These are phyloP conservation scores for Corythornis leucogaster DNA, from an alignment of 2,797 vertebrate species.

Conservation along the genomic window DNA sequence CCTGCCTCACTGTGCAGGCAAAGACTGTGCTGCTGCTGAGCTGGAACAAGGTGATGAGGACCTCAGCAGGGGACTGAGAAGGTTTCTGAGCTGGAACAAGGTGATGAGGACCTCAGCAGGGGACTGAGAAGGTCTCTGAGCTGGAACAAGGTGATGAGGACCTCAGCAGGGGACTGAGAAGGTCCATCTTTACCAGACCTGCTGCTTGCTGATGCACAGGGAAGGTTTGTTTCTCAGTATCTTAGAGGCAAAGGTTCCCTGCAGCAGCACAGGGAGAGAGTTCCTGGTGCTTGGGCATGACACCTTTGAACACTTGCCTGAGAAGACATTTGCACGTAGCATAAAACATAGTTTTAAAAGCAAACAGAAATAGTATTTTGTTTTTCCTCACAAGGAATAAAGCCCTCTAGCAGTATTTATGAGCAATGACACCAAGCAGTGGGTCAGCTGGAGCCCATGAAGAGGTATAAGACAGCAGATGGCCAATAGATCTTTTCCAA, in stretches of 20 bases:
- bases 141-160: not conserved
- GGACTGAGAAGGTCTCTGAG: not conserved
- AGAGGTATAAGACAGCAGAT: not conserved
- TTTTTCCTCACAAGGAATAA: not conserved
- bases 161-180: not conserved
- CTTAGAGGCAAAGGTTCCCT: not conserved
- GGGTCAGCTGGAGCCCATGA: not conserved
- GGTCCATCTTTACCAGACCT: not conserved
- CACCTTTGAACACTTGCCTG: not conserved
- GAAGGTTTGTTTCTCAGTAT: not conserved
- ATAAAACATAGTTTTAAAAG: not conserved
- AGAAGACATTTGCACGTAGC: not conserved
- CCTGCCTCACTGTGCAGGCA: not conserved
- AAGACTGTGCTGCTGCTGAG: not conserved
- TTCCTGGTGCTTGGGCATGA: not conserved
- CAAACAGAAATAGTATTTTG: not conserved
- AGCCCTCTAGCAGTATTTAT: not conserved
- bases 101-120: not conserved
- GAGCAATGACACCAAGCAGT: not conserved
- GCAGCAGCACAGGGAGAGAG: accelerated
- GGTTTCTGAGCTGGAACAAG: not conserved
- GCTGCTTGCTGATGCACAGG: not conserved
- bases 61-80: not conserved
- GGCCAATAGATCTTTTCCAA: not conserved
- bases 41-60: not conserved